Evolutionary conservation across 2,888 invertebrate genomes (phyloP).

Genomic region (Drosophila mayaguana): DNA sequence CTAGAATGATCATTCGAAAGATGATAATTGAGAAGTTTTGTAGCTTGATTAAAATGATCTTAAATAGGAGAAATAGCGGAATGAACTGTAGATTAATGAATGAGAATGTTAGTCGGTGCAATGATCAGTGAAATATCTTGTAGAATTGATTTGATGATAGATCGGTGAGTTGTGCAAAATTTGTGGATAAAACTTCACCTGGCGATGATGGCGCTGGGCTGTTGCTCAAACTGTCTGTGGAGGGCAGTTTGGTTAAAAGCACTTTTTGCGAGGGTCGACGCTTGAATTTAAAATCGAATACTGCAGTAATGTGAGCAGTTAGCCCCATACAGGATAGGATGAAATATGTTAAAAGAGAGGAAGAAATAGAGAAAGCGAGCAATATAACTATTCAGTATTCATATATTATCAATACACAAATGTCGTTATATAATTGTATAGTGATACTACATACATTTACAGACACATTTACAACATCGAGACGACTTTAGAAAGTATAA

Average conservation of each 20-base stretch:
- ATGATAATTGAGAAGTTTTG: background rate
- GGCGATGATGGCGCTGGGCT: conserved; percentile 87
- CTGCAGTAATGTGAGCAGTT: conserved; percentile 50
- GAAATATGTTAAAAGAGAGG: conserved; percentile 40
- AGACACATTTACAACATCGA: conserved; percentile 31
- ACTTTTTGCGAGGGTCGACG: conserved; percentile 86
- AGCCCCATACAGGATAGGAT: conserved; percentile 58
- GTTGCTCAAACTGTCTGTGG: conserved; percentile 87
- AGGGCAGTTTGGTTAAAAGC: conserved; percentile 87
- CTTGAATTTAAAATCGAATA: conserved; percentile 84
- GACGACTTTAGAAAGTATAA: conserved; percentile 4
- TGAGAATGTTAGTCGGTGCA: background rate
- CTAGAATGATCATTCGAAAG: conserved; percentile 5
- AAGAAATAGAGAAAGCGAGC: conserved; percentile 63
- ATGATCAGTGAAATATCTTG: conserved; percentile 20
- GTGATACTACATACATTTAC: conserved; percentile 18
- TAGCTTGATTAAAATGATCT: background rate
- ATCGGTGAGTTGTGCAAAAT: conserved; percentile 47
- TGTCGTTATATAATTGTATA: conserved; percentile 16
- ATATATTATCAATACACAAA: conserved; percentile 6
- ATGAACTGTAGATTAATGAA: conserved; percentile 1
- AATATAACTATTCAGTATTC: conserved; percentile 26
- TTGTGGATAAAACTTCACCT: conserved; percentile 84
- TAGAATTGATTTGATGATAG: conserved; percentile 2
- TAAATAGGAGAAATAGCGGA: background rate